These are phyloP conservation scores for Menura novaehollandiae DNA, from an alignment of 2,113 vertebrate genomes.

Conservation along the genomic window DNA sequence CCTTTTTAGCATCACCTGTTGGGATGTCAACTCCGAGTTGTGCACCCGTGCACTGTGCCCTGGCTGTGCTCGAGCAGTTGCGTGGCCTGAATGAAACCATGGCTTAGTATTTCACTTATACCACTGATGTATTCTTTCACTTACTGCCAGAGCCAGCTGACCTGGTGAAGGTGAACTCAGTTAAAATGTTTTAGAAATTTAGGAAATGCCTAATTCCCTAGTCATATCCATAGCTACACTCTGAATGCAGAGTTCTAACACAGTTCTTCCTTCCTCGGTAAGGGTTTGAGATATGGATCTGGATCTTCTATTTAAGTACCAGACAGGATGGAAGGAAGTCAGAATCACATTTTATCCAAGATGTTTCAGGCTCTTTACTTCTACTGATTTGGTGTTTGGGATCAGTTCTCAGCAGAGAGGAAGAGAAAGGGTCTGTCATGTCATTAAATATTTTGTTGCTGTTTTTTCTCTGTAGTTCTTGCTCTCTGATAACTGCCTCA, in stretches of 20 bases:
- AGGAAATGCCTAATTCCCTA: slow-evolving; percentile 7
- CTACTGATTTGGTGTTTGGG: neutral
- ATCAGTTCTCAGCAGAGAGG: neutral
- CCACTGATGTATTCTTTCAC: neutral
- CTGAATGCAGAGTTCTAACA: neutral
- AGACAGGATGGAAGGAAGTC: neutral
- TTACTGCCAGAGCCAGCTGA: neutral
- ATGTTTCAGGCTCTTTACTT: neutral
- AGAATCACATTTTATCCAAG: neutral
- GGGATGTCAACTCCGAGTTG: rapidly evolving
- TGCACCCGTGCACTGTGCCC: neutral
- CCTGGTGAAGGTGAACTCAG: neutral
- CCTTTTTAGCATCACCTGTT: neutral
- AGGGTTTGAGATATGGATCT: neutral
- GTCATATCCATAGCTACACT: neutral
- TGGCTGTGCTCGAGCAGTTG: neutral
- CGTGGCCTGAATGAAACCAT: rapidly evolving
- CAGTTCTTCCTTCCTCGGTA: slow-evolving; percentile 17
- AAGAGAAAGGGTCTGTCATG: neutral
- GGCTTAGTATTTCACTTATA: neutral
- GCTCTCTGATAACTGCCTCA: neutral
- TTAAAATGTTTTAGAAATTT: neutral
- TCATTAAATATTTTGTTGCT: neutral
- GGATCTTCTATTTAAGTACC: slow-evolving; percentile 7
- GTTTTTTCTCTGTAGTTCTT: neutral